Conservation (phyloP, 2,113 vertebrate genomes). For the Megaceryle maxima region DNA sequence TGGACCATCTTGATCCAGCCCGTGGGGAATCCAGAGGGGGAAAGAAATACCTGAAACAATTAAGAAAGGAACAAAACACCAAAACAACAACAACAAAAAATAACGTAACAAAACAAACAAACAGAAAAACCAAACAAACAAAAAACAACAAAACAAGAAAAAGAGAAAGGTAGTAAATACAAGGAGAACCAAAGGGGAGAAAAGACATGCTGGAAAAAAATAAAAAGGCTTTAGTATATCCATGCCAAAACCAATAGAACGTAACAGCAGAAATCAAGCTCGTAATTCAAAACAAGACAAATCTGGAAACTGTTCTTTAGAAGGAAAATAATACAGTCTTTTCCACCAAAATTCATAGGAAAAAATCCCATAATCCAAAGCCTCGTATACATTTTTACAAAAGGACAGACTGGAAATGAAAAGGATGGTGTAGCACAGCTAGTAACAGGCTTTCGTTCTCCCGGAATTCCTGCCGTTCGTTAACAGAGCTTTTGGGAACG, state of each 20-base stretch:
- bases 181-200: conserved; percentile 78
- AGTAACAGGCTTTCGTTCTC: conserved; percentile 16
- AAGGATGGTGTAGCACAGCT: conserved; percentile 2
- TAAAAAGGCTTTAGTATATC: conserved; percentile 72
- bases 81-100: conserved; percentile 59
- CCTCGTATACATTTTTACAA: conserved; percentile 36
- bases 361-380: background rate
- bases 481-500: conserved; percentile 29
- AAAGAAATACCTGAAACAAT: conserved; percentile 96
- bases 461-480: background rate
- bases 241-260: conserved; percentile 78
- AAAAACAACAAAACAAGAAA: conserved; percentile 53
- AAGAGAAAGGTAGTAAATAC: conserved; percentile 78
- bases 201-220: conserved; percentile 76
- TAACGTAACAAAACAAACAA: conserved; percentile 40
- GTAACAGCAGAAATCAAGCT: conserved; percentile 71
- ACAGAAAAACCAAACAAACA: background rate
- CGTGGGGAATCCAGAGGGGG: conserved; percentile 90
- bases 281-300: conserved; percentile 71
- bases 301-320: conserved; percentile 52
- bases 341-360: conserved; percentile 44
- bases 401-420: conserved; percentile 28
- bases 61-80: conserved; percentile 78
- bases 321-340: conserved; percentile 53
- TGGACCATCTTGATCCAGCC: conserved; percentile 88